Percentiles rank a stretch among this genome's conserved stretches.
Evolutionary conservation across 1,140 invertebrate species (phyloP).

Genomic region (Drosophila bifasciata): DNA sequence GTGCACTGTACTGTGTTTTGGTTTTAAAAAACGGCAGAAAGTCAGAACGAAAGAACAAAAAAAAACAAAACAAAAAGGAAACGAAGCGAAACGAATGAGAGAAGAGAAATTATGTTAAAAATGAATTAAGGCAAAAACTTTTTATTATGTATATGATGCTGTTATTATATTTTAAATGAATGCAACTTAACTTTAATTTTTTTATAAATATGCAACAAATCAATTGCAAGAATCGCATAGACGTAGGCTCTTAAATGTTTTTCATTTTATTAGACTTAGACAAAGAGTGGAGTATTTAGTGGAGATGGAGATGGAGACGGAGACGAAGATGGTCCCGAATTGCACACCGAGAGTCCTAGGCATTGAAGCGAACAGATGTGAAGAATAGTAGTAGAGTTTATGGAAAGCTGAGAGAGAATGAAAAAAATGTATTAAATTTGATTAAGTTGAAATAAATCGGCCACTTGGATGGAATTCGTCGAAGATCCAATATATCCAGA

Average conservation of each 20-base stretch:
- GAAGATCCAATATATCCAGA: constrained; percentile 35
- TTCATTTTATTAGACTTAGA: constrained; percentile 65
- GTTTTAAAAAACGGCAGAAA: constrained; percentile 73
- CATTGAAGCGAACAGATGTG: constrained; percentile 35
- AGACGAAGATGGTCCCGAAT: constrained; percentile 32
- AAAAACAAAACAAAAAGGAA: constrained; percentile 26
- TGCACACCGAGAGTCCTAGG: constrained; percentile 48
- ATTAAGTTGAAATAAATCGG: constrained; percentile 51
- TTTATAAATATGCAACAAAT: constrained; percentile 52
- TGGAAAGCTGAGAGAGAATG: constrained; percentile 23
- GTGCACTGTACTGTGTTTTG: constrained; percentile 81
- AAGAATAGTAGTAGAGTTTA: constrained; percentile 42
- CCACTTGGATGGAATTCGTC: constrained; percentile 41
- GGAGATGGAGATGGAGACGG: constrained; percentile 28
- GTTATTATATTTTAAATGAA: constrained; percentile 79
- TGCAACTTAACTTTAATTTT: constrained; percentile 70
- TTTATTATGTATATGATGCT: constrained; percentile 83
- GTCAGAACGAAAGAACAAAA: constrained; percentile 42
- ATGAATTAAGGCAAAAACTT: constrained; percentile 67
- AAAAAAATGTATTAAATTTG: constrained; percentile 64
- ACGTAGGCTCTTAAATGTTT: constrained; percentile 67
- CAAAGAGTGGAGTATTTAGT: constrained; percentile 33
- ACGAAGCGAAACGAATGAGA: constrained; percentile 20
- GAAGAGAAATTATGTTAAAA: constrained; percentile 48
- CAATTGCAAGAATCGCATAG: constrained; percentile 53